phyloP scores from a whole-genome alignment of 2,797 vertebrate genomes.

The Mus spretus region DNA sequence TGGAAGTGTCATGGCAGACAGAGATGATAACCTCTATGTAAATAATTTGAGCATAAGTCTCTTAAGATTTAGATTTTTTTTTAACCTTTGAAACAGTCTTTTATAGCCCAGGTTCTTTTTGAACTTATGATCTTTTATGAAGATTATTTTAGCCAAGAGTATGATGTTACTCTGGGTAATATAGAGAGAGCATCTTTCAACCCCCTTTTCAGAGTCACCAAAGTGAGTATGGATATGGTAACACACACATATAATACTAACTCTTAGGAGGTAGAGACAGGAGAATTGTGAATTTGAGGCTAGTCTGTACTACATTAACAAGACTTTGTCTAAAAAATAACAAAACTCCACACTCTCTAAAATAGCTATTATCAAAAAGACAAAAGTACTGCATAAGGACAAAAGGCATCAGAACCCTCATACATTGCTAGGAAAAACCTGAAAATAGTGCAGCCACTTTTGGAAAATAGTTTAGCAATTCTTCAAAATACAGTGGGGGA shows the following conservation, averaged over 20 bases:
- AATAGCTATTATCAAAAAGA: slow-evolving; percentile 18
- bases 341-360: background rate
- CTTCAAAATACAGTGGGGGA: background rate
- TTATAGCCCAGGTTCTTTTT: too few relatives aligned
- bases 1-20: background rate
- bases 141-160: background rate
- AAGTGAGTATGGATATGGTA: background rate
- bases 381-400: background rate
- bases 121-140: background rate
- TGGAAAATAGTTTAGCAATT: slow-evolving; percentile 20
- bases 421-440: background rate
- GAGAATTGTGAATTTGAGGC: too few relatives aligned
- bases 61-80: too few relatives aligned
- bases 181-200: background rate
- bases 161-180: background rate
- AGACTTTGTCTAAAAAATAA: background rate
- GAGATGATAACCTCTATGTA: background rate
- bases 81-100: too few relatives aligned
- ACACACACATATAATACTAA: background rate
- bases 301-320: background rate
- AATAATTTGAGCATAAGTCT: background rate
- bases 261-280: too few relatives aligned
- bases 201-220: background rate
- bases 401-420: background rate
- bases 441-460: slow-evolving; percentile 16